phyloP scores from a whole-genome alignment of 1,140 invertebrate species.

The Cyclina sinensis region DNA sequence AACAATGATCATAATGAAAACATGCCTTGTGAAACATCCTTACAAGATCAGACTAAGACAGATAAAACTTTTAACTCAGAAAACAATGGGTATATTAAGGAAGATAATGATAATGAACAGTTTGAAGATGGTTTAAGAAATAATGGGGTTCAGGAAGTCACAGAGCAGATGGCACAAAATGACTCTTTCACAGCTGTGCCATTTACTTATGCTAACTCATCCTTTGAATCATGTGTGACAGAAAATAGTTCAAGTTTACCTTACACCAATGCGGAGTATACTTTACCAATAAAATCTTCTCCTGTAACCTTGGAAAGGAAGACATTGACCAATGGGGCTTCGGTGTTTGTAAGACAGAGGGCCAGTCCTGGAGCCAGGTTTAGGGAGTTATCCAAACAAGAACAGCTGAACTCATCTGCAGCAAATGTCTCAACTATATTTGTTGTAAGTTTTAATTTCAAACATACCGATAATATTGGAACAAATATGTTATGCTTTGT shows the following conservation, averaged over 20 bases:
- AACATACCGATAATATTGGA: too few relatives aligned
- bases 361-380: background rate
- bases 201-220: background rate
- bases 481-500: too few relatives aligned
- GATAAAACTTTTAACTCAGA: background rate
- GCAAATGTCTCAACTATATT: constrained; percentile 41
- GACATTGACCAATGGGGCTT: constrained; percentile 35
- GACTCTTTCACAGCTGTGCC: background rate
- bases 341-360: constrained; percentile 34
- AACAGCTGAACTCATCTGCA: constrained; percentile 3
- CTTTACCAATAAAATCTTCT: background rate
- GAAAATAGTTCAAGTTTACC: background rate
- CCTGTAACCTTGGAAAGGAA: constrained; percentile 15
- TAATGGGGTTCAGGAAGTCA: background rate
- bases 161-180: background rate
- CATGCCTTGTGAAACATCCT: background rate
- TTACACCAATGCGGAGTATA: background rate
- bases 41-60: background rate
- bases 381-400: constrained; percentile 28
- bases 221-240: background rate
- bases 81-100: background rate
- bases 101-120: background rate
- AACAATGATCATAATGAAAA: background rate
- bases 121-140: background rate
- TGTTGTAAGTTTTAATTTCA: constrained; percentile 37